Percentiles rank a stretch among this genome's conserved stretches.
Evolutionary conservation across 2,888 invertebrate species (phyloP).

Genomic region (Colostygia pectinataria): DNA sequence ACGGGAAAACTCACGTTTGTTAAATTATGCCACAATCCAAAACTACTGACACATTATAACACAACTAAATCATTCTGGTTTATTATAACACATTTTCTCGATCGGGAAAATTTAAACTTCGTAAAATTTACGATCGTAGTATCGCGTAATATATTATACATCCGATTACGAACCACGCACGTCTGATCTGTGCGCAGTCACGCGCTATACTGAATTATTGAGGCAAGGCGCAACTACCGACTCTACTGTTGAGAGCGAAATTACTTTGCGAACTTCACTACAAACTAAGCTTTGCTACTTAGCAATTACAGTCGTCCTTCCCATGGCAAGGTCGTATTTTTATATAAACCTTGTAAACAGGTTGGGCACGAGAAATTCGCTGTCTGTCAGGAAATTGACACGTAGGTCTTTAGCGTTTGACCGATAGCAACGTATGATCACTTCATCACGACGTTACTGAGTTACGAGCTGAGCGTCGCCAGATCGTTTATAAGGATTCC

Average conservation of each 20-base stretch:
- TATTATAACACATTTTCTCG: constrained; percentile 38
- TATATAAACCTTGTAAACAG: constrained; percentile 53
- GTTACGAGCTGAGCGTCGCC: constrained; percentile 22
- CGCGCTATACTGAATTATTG: constrained; percentile 76
- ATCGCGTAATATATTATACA: constrained; percentile 35
- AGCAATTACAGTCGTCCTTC: constrained; percentile 51
- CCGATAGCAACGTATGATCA: constrained; percentile 48
- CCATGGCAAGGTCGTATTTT: constrained; percentile 44
- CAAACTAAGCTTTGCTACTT: constrained; percentile 50
- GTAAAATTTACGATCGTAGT: constrained; percentile 53
- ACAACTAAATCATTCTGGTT: constrained; percentile 34
- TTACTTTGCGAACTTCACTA: constrained; percentile 61
- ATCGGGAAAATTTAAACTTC: constrained; percentile 44
- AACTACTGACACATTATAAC: constrained; percentile 38
- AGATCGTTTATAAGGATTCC: constrained; percentile 35
- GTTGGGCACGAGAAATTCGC: constrained; percentile 69
- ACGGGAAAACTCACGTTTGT: constrained; percentile 47
- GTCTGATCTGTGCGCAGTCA: constrained; percentile 60
- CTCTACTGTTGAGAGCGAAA: constrained; percentile 73
- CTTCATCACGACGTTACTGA: constrained; percentile 36
- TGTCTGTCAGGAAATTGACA: constrained; percentile 60
- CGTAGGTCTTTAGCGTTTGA: constrained; percentile 53
- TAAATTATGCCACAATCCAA: constrained; percentile 48
- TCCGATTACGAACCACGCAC: constrained; percentile 44
- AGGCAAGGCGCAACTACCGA: constrained; percentile 52